phyloP scores from a whole-genome alignment of 2,797 vertebrate species.

The Delichon dasypus region DNA sequence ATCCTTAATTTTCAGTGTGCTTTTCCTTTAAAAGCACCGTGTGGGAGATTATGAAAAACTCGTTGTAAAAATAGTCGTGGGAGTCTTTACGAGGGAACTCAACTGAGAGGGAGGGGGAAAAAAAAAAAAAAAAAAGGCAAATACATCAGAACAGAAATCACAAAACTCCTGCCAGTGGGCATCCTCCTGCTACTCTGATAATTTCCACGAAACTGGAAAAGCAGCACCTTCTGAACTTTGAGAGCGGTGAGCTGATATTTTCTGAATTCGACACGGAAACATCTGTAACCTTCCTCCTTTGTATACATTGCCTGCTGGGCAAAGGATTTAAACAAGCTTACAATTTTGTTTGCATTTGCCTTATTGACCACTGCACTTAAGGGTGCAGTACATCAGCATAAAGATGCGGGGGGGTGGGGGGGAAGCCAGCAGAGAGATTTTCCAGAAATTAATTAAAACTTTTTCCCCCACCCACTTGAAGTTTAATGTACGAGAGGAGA shows the following conservation, averaged over 20 bases:
- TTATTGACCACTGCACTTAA: slow-evolving; percentile 53
- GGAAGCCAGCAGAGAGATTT: slow-evolving; percentile 5
- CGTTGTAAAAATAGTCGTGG: neutral
- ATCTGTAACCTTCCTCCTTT: slow-evolving; percentile 46
- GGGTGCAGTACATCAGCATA: slow-evolving; percentile 30
- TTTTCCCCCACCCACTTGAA: slow-evolving; percentile 5
- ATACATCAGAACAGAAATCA: neutral
- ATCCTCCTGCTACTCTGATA: neutral
- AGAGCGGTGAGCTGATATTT: slow-evolving; percentile 20
- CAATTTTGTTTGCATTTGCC: slow-evolving; percentile 52
- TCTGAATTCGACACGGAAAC: neutral
- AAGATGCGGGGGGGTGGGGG: neutral
- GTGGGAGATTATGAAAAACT: slow-evolving; percentile 5
- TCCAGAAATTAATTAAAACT: slow-evolving; percentile 70
- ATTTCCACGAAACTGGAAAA: slow-evolving; percentile 29
- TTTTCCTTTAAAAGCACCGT: slow-evolving; percentile 26
- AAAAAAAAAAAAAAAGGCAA: neutral
- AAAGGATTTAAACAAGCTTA: slow-evolving; percentile 39
- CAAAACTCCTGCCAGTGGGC: neutral
- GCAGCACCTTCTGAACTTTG: slow-evolving; percentile 29
- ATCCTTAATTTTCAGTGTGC: neutral
- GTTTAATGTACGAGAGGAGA: slow-evolving; percentile 56
- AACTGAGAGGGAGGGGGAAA: neutral
- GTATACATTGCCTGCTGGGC: slow-evolving; percentile 14
- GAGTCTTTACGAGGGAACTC: neutral